A percentile compares a stretch with the other conserved stretches of the same genome.
These are phyloP conservation scores for Agrotis clavis DNA, from an alignment of 2,888 invertebrate species.

Conservation along the genomic window DNA sequence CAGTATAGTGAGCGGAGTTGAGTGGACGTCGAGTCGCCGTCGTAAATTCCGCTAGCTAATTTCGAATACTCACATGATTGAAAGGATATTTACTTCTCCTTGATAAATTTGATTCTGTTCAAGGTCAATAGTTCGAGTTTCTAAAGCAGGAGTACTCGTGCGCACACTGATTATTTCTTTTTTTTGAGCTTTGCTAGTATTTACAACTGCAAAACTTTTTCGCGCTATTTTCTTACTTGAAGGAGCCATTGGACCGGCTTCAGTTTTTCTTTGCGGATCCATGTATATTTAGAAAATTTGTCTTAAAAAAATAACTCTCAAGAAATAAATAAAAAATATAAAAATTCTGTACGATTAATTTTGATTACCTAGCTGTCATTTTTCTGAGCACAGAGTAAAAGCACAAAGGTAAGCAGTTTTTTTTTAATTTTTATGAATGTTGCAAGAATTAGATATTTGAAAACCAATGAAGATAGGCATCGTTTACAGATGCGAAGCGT, in stretches of 20 bases:
- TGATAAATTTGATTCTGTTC: conserved; percentile 83
- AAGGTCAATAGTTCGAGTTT: conserved; percentile 74
- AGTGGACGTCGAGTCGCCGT: too few relatives aligned
- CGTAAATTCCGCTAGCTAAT: neutral
- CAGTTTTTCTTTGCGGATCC: conserved; percentile 81
- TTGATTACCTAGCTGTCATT: conserved; percentile 40
- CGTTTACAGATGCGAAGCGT: too few relatives aligned
- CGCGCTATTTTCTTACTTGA: conserved; percentile 74
- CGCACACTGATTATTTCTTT: conserved; percentile 84
- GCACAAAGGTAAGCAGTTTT: neutral
- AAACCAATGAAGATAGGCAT: too few relatives aligned
- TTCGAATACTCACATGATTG: conserved; percentile 78
- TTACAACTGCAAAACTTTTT: conserved; percentile 78
- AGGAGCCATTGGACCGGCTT: conserved; percentile 81
- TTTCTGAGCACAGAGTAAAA: conserved; percentile 26
- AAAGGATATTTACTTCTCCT: conserved; percentile 84
- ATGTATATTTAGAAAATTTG: conserved; percentile 59
- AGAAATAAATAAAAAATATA: conserved; percentile 7
- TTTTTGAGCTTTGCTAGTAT: conserved; percentile 70
- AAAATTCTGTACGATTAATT: conserved; percentile 27
- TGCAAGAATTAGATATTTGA: too few relatives aligned
- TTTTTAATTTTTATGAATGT: too few relatives aligned
- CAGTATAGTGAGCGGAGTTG: too few relatives aligned
- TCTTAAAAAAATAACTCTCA: neutral
- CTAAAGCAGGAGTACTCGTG: conserved; percentile 81